Evolutionary conservation across 2,797 vertebrate genomes (phyloP), one percentile per base, ranked within the genome.

Genomic region (Phalloptychus januarius): DNA sequence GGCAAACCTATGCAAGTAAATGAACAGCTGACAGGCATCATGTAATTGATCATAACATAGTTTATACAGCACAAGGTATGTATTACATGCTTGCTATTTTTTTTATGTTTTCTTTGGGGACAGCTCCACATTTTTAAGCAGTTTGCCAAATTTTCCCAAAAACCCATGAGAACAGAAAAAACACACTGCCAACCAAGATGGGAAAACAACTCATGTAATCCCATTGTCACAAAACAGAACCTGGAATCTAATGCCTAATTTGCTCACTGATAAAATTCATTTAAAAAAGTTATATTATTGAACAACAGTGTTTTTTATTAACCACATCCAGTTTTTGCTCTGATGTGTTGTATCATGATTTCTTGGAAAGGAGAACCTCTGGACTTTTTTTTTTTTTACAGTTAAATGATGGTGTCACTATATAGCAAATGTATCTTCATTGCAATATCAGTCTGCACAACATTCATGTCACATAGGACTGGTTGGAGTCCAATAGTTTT

Each of bases 41-140:
- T 77, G 20, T 46, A 71, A 76, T 31, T 20, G 71, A 80, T 79
- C 56, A 48, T 67, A 67, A 23, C 63, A 18, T 25, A 82, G 45
- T 82, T 67, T 78, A 38, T 33, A 73, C 40, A 44, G 40, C 25
- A 44, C 67, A n/a, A 44, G 7, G 11, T 42, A n/a, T 42, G 36
- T 11, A 25, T 67, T 40, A 63, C 20, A 20, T 40, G 12, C 69
- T 84, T 86, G 77, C 90, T 88, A 88, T 81, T 88, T 93, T 87
- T 88, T 75, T 86, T 84, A 85, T 33, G 56, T 61, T 78, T 50
- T 71, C 76, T 81, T 82, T 87, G 83, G 82, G 70, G 90, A 85
- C 44, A 18, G 72, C 88, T 93, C 80, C 81, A 89, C 86, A 87
- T 89, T 92, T 92, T 83, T 70, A 78, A 90, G 84, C 15, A 79